A percentile compares a stretch with the other conserved stretches of the same genome.
Conservation (phyloP, 2,797 vertebrate species). For the Syngnathus acus region DNA sequence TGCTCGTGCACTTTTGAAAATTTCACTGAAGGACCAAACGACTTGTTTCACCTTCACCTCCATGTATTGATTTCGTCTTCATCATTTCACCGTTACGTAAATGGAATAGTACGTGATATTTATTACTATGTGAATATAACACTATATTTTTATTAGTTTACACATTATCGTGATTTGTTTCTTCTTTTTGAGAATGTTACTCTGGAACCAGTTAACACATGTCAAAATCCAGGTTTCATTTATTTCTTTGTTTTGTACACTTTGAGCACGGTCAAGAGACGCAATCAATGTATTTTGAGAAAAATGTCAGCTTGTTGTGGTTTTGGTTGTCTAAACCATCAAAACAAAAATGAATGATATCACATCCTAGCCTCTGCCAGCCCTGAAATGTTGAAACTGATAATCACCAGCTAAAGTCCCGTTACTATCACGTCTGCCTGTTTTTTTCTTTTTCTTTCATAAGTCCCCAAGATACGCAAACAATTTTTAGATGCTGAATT, state of each 20-base stretch:
- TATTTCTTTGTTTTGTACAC: neutral
- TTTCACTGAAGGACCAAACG: slow-evolving; percentile 39
- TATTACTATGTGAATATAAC: neutral
- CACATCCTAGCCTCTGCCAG: too few relatives aligned
- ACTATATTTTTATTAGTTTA: neutral
- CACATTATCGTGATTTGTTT: neutral
- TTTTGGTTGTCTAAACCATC: too few relatives aligned
- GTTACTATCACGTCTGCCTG: too few relatives aligned
- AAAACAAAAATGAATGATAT: too few relatives aligned
- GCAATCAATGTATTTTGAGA: neutral
- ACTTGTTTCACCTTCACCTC: slow-evolving; percentile 16
- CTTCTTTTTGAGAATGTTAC: too few relatives aligned
- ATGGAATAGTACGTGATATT: neutral
- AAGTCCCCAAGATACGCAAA: too few relatives aligned
- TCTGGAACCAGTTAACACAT: neutral
- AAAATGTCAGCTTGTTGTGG: too few relatives aligned
- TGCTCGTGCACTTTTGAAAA: slow-evolving; percentile 23
- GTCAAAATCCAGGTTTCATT: neutral
- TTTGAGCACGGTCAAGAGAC: neutral
- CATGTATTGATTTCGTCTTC: neutral
- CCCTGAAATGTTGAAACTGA: too few relatives aligned
- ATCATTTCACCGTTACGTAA: too few relatives aligned
- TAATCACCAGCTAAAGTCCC: too few relatives aligned
- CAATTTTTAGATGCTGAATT: too few relatives aligned
- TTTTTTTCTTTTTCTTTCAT: too few relatives aligned